Base-by-base conservation (phyloP, 2,888 invertebrate genomes). In the Zygaena filipendulae region DNA sequence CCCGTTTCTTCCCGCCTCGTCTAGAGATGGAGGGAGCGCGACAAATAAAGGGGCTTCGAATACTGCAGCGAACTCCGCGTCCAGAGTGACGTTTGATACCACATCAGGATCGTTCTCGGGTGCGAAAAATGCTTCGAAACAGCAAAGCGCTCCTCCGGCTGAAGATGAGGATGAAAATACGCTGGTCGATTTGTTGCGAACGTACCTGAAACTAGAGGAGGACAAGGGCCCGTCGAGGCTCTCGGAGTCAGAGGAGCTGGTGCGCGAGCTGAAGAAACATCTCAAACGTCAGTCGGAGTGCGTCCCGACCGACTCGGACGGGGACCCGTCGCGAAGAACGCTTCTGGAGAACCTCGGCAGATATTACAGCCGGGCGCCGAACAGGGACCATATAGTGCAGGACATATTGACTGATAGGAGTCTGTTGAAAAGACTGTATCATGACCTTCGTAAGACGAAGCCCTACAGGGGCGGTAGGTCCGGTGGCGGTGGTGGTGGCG, bases 341-440 rank as follows among this genome's bases (percentile, higher is more conserved):
- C 55, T 88, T 35, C 62, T 85, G 31, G 88, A 89, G 43, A 87
- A 87, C 4, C 67, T 89, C 9, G 82, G 85, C 42, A 77, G 88
- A 37, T 87, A 88, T 49, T 88, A 86, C 52, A 80, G 84, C 38
- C 83, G 86, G 41, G 83, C 85, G 8, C 72, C 84, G 0, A 87
- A 84, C 47, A 79, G 87, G 32, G 86, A 90, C 38, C 83, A 82
- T 56, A 85, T 90, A 32, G 87, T 90, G 42, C 86, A 87, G 28
- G 87, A 88, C 47, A 75, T 91, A 27, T 64, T 91, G 28, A 87
- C 87, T 6, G 87, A 92, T 57, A 82, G 90, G 45, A 87, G 85
- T 49, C 75, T 89, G 13, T 68, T 92, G 28, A 90, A 88, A 58
- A 87, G 84, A 56, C 69, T 89, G 14, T 88, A 89, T 52, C 87